A percentile compares a stretch with the other conserved stretches of the same genome.
Conservation (phyloP, 53 echinoderm and acorn worm species). For the Paracentrotus lividus region DNA sequence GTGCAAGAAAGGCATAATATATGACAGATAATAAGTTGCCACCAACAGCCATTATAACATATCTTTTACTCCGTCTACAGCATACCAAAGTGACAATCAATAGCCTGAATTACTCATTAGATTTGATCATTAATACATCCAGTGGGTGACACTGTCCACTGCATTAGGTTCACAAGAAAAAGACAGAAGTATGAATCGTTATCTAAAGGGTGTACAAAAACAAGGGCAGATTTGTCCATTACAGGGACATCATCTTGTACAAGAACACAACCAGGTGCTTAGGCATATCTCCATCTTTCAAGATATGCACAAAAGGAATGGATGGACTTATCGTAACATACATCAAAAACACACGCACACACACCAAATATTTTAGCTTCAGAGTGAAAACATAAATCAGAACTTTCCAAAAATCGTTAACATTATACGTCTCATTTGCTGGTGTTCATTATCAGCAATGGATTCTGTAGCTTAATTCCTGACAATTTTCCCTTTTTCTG, state of each 20-base stretch:
- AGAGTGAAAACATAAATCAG: background rate
- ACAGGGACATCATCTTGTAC: background rate
- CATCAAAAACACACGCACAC: background rate
- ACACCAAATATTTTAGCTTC: background rate
- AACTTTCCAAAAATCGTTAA: background rate
- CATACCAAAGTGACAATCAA: background rate
- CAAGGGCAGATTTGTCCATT: background rate
- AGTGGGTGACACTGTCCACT: background rate
- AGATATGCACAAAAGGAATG: constrained; percentile 50
- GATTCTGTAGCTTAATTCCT: background rate
- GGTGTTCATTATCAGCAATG: background rate
- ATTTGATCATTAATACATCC: constrained; percentile 1
- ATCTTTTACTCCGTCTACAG: background rate
- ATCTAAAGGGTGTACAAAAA: constrained; percentile 4
- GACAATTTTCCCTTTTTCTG: background rate
- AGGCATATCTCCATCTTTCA: background rate
- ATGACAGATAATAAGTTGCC: background rate
- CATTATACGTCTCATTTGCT: background rate
- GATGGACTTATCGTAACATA: constrained; percentile 41
- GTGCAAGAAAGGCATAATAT: background rate
- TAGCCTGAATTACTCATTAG: constrained; percentile 32
- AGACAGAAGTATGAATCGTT: background rate
- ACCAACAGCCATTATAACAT: background rate
- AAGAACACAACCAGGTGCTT: background rate
- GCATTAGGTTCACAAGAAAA: background rate